Conservation (phyloP, 37 sponge, comb jelly and placozoan species). For the Dysidea cf. avara region DNA sequence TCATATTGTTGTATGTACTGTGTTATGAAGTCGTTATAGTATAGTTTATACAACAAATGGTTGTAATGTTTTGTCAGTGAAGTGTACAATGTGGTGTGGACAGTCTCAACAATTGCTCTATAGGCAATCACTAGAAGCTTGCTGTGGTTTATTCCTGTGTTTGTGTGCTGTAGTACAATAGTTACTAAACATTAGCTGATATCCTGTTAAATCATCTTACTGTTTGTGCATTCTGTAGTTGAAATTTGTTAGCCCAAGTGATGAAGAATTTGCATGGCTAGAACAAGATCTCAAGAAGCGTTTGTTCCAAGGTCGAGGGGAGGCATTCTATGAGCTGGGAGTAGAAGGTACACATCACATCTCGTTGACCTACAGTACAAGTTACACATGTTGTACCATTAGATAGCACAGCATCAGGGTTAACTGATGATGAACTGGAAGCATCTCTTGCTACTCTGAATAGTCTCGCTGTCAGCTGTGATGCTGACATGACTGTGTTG, state of each 20-base stretch:
- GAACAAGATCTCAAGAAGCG: conserved; percentile 56
- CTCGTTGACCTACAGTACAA: background rate
- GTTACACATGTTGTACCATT: too few species aligned
- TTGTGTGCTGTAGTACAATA: too few species aligned
- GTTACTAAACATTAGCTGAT: too few species aligned
- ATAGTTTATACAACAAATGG: too few species aligned
- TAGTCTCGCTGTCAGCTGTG: conserved; percentile 62
- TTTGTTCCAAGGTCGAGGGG: conserved; percentile 90
- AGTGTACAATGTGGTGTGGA: too few species aligned
- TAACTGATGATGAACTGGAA: conserved; percentile 72
- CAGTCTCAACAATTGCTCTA: too few species aligned
- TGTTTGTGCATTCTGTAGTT: conserved; percentile 41
- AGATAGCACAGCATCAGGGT: conserved; percentile 36
- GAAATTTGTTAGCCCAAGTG: conserved; percentile 69
- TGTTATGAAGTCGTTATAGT: too few species aligned
- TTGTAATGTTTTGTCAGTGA: too few species aligned
- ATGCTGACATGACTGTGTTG: conserved; percentile 78
- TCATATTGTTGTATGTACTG: too few species aligned
- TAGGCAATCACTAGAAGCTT: too few species aligned
- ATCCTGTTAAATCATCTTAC: too few species aligned
- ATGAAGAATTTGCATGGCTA: conserved; percentile 76
- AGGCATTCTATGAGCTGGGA: conserved; percentile 88
- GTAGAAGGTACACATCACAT: conserved; percentile 43
- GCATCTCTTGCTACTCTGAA: conserved; percentile 81
- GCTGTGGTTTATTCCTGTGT: too few species aligned